Base-by-base conservation (phyloP, 1,140 invertebrate genomes). In the Panonychus citri region DNA sequence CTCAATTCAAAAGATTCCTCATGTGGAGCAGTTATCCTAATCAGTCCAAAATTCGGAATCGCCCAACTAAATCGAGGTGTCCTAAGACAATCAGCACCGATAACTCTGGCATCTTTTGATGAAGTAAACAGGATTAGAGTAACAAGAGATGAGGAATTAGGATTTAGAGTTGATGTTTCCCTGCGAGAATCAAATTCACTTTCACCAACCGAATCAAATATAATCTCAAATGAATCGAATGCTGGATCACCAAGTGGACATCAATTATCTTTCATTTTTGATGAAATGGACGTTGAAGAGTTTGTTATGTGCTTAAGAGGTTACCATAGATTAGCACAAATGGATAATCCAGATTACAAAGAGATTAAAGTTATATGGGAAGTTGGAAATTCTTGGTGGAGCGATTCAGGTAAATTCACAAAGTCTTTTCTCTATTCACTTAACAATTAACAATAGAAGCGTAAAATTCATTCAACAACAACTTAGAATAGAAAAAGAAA, bases 11-110 rank as follows among this genome's bases (percentile, higher is more conserved):
- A 82, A 74, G 83, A 85, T 61, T 77, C 78, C 62, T 76, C 76
- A 58, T 73, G 78, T 63, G 84, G 87, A 67, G 77, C 81, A 48
- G 83, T 87, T 56, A 74, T 88, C 42, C 71, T 88, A 56, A 78
- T 88, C 51, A 86, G 84, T 63, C 84, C 83, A 3, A 79, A 82
- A 60, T 81, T 84, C 66, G 85, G 84, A 15, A 78, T 89, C 53
- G 84, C 82, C 68, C 81, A 86, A 67, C 85, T 89, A 61, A n/a
- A 46, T 19, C 13, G 43, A 19, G 78, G 79, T 28, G 82, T 81
- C 62, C 74, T 82, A 25, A 74, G 78, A 58, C 83, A 79, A 66
- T 83, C 81, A 61, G 77, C 80, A 73, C 81, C 82, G 27, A 74
- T 81, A 58, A 75, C 80, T 15, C 76, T 88, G 61, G 81, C 82